Conservation (phyloP, 2,113 vertebrate genomes). For the Cnemophilus loriae region DNA sequence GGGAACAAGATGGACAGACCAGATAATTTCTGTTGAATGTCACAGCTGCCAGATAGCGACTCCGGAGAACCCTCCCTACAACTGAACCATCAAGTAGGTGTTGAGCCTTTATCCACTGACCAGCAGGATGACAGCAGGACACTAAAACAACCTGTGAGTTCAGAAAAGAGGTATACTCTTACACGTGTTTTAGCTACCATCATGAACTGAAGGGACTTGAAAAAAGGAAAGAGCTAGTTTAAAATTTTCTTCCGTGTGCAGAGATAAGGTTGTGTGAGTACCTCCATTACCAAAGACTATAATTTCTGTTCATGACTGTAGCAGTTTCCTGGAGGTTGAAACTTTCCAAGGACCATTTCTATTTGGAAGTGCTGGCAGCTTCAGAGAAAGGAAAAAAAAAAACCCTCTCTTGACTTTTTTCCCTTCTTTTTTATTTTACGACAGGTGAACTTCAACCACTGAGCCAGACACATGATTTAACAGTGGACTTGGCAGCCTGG, state of each 20-base stretch:
- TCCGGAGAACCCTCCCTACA: not conserved
- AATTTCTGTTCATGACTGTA: not conserved
- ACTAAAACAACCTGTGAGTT: not conserved
- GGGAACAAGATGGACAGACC: not conserved
- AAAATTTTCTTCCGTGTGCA: not conserved
- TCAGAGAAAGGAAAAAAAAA: not conserved
- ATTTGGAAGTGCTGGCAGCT: not conserved
- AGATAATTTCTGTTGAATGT: not conserved
- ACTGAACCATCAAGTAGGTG: not conserved
- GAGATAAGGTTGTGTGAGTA: not conserved
- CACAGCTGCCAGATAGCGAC: not conserved
- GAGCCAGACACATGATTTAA: not conserved
- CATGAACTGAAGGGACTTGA: not conserved
- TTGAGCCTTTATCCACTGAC: not conserved
- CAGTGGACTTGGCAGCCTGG: not conserved
- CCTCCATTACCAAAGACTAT: not conserved
- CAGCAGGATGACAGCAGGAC: not conserved
- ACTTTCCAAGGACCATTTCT: not conserved
- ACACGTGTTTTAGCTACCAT: not conserved
- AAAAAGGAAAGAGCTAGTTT: not conserved
- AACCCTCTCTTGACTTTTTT: not conserved
- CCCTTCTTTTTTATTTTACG: not conserved
- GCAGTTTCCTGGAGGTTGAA: not conserved
- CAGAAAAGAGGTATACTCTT: not conserved
- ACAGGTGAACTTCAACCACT: not conserved